Base-by-base conservation (phyloP, 2,888 invertebrate genomes). In the Drosophila kambysellisi region DNA sequence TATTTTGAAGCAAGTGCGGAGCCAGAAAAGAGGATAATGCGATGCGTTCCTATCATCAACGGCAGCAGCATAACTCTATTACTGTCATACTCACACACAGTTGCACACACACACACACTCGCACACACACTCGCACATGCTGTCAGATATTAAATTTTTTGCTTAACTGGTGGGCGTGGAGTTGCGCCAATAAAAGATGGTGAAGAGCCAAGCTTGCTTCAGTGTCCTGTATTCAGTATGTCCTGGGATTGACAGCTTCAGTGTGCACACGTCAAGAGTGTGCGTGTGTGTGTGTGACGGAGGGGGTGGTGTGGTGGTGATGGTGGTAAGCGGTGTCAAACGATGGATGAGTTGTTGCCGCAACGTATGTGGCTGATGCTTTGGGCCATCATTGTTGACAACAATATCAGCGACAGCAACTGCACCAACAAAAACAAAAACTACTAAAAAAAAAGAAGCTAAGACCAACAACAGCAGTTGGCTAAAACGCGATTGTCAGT, bases 361-460 rank as follows among this genome's bases (percentile, higher is more conserved):
- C 88, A 88, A 86, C 88, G 81, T 81, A 82, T 87, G 89, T 88
- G 87, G 84, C 79, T 88, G 87, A 88, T 87, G 89, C 81, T 82
- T 82, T 81, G 84, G 76, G 81, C 83, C 82, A 87, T 87, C 87
- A 89, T 78, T 82, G 87, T 81, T 86, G 87, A 87, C 86, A 88
- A 86, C 88, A 85, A 83, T 85, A 86, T 84, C 83, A 86, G 82
- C 64, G 88, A 72, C 77, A 83, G 68, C 63, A 69, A 74, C 70
- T 66, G 72, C 75, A 73, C 58, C 70, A 75, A 60, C 76, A 82
- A 67, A 53, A 65, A 54, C 51, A 74, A 46, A 58, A 82, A 51
- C 60, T 59, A 59, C 57, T 17, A 3, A 9, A 76, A 17, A 65
- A 66, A 62, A 56, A 63, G 25, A 56, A 70, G 30, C 48, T 0